A percentile compares a stretch with the other conserved stretches of the same genome.
phyloP scores from a whole-genome alignment of 1,140 invertebrate species.

The Zaprionus vittiger region DNA sequence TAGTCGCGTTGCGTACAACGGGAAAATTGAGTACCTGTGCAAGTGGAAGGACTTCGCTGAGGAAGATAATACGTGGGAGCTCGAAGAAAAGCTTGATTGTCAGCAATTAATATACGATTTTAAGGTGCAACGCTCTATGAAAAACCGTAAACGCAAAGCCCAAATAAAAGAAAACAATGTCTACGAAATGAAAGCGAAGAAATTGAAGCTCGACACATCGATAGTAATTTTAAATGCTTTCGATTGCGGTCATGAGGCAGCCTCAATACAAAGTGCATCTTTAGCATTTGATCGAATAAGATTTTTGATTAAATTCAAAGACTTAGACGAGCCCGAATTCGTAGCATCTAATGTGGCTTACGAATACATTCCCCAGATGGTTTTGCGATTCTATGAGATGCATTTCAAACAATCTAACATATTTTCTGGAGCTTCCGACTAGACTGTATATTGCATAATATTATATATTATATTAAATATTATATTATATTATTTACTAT shows the following conservation, averaged over 20 bases:
- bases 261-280: conserved; percentile 6
- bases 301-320: conserved; percentile 39
- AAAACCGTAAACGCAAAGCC: neutral
- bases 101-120: conserved; percentile 16
- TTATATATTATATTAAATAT: too few species aligned
- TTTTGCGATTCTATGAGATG: conserved; percentile 42
- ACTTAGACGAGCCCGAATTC: neutral
- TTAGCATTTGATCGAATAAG: conserved; percentile 8
- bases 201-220: conserved; percentile 37
- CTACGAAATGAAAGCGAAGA: conserved; percentile 40
- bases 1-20: neutral
- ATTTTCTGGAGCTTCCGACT: neutral
- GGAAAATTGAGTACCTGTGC: conserved; percentile 32
- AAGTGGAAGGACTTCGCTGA: conserved; percentile 40
- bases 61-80: conserved; percentile 50
- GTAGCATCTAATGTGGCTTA: conserved; percentile 32
- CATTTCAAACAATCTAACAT: neutral
- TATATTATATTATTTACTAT: too few species aligned
- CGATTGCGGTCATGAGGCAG: conserved; percentile 19
- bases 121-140: neutral
- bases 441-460: neutral
- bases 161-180: neutral
- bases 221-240: conserved; percentile 38
- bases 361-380: conserved; percentile 42
- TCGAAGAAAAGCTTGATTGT: neutral